Percentiles rank a stretch among this genome's conserved stretches.
Conservation (phyloP, 2,113 vertebrate genomes). For the Erythrocercus mccallii region DNA sequence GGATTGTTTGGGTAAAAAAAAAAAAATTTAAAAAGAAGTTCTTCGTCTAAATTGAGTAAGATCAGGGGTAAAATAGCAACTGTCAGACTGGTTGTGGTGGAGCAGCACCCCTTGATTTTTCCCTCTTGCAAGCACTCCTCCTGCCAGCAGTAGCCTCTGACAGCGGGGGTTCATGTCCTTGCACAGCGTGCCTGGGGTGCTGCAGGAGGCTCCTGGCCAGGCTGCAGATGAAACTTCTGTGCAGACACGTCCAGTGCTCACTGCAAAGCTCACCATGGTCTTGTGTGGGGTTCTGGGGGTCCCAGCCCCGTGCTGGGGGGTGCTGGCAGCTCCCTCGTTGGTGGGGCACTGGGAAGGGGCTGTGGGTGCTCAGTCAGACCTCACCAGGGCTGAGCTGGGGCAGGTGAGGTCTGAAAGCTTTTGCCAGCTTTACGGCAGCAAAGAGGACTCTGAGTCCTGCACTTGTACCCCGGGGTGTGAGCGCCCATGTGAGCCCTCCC, state of each 20-base stretch:
- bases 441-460: not conserved
- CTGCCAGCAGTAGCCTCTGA: not conserved
- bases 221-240: not conserved
- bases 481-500: not conserved
- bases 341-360: not conserved
- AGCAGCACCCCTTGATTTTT: not conserved
- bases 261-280: not conserved
- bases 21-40: not conserved
- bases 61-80: not conserved
- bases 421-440: not conserved
- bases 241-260: not conserved
- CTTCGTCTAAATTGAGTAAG: not conserved
- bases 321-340: not conserved
- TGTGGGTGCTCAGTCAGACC: not conserved
- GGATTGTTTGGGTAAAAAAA: not conserved
- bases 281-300: not conserved
- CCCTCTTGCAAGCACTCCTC: not conserved
- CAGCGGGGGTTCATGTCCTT: accelerated
- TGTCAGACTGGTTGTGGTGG: not conserved
- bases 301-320: not conserved
- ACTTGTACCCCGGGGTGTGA: not conserved
- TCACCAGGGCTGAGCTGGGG: not conserved
- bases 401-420: not conserved
- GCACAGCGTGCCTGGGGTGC: not conserved
- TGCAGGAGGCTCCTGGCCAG: not conserved